Evolutionary conservation across 2,113 vertebrate species (phyloP).

Genomic region (Heloderma charlesbogerti): DNA sequence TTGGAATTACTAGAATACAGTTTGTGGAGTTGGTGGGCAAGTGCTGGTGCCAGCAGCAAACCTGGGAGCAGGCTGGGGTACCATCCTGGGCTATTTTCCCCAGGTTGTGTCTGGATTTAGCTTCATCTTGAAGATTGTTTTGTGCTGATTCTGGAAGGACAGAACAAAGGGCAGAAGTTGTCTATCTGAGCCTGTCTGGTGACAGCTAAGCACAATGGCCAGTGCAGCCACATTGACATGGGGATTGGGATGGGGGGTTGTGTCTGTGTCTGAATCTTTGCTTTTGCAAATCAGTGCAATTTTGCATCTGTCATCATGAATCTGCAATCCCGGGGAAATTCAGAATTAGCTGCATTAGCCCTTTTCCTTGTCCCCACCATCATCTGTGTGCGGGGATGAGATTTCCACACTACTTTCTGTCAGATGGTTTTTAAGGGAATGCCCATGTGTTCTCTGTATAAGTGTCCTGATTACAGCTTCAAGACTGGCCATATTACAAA

Average conservation of each 20-base stretch:
- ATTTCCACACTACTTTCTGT: constrained; percentile 7
- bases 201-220: neutral
- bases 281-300: neutral
- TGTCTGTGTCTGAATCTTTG: neutral
- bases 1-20: neutral
- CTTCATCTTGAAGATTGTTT: neutral
- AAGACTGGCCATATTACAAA: neutral
- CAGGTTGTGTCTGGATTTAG: neutral
- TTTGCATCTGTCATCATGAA: neutral
- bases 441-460: neutral
- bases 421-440: neutral
- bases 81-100: neutral
- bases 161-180: neutral
- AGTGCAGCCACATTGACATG: neutral
- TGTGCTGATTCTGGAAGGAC: neutral
- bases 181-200: neutral
- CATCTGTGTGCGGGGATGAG: neutral
- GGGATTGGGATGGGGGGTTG: neutral
- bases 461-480: neutral
- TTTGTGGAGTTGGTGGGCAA: neutral
- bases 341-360: neutral
- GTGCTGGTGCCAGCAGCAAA: neutral
- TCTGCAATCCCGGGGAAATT: neutral
- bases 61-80: neutral
- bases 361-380: neutral